Percentiles rank a stretch among this genome's conserved stretches.
Evolutionary conservation across 92 coral and sea anemone species (phyloP).

Genomic region (Parazoanthus swiftii): DNA sequence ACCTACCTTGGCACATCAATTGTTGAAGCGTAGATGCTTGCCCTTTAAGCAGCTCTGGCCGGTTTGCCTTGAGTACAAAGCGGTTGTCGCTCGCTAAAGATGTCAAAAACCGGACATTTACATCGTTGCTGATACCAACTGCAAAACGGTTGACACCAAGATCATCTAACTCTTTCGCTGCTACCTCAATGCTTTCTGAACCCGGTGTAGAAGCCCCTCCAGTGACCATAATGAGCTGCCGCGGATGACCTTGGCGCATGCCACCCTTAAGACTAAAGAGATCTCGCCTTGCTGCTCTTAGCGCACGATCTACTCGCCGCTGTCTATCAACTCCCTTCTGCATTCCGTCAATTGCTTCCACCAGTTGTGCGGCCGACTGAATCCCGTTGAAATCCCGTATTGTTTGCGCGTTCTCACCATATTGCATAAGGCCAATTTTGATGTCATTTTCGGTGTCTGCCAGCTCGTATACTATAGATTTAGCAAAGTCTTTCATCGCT

Average conservation of each 20-base stretch:
- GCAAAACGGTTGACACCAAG: conserved; percentile 68
- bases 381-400: conserved; percentile 46
- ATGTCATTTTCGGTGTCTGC: conserved; percentile 62
- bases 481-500: conserved; percentile 48
- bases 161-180: conserved; percentile 53
- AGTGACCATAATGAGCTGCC: conserved; percentile 56
- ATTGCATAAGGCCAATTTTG: conserved; percentile 51
- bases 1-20: conserved; percentile 50
- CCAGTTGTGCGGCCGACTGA: conserved; percentile 35
- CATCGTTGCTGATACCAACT: conserved; percentile 58
- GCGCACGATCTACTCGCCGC: conserved; percentile 56
- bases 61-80: conserved; percentile 46
- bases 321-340: conserved; percentile 19
- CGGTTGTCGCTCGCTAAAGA: conserved; percentile 54
- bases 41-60: conserved; percentile 47
- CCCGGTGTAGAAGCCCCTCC: conserved; percentile 56
- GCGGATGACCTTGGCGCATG: conserved; percentile 61
- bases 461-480: conserved; percentile 44
- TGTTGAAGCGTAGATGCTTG: conserved; percentile 37
- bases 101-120: conserved; percentile 53
- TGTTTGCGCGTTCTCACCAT: conserved; percentile 41
- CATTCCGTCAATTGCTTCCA: conserved; percentile 34
- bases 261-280: conserved; percentile 65
- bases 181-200: conserved; percentile 43
- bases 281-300: conserved; percentile 43